phyloP scores from a whole-genome alignment of 2,888 invertebrate genomes.

The Asteroscopus sphinx region DNA sequence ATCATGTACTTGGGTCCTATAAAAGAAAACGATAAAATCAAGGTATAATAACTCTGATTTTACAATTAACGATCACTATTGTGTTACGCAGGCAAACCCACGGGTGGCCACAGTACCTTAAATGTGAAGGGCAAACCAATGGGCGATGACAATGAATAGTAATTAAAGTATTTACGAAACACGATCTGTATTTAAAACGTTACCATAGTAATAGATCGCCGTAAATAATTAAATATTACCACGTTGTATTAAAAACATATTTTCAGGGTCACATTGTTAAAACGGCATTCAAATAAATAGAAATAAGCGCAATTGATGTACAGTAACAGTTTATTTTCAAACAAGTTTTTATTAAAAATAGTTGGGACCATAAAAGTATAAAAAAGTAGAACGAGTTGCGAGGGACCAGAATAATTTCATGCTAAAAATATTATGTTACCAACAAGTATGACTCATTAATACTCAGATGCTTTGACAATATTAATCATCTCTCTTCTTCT shows the following conservation, averaged over 20 bases:
- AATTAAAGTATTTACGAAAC: slow-evolving; percentile 18
- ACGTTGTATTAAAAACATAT: neutral
- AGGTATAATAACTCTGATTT: slow-evolving; percentile 1
- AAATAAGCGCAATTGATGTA: neutral
- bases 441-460: slow-evolving; percentile 5
- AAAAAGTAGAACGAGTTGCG: slow-evolving; percentile 14
- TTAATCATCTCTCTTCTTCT: too few species aligned
- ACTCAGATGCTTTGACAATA: neutral
- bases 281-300: neutral
- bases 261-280: slow-evolving; percentile 11
- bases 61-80: slow-evolving; percentile 8
- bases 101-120: neutral
- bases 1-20: too few species aligned
- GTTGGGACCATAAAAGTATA: slow-evolving; percentile 1
- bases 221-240: slow-evolving; percentile 28
- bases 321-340: neutral
- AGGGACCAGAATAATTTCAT: neutral
- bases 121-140: slow-evolving; percentile 37
- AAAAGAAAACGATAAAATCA: slow-evolving; percentile 5
- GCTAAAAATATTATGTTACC: neutral
- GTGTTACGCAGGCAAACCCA: neutral
- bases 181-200: slow-evolving; percentile 11
- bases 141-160: slow-evolving; percentile 19
- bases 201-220: neutral
- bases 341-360: slow-evolving; percentile 13